A percentile compares a stretch with the other conserved stretches of the same genome.
phyloP scores from a whole-genome alignment of 2,113 vertebrate species.

The Malaclemys terrapin region DNA sequence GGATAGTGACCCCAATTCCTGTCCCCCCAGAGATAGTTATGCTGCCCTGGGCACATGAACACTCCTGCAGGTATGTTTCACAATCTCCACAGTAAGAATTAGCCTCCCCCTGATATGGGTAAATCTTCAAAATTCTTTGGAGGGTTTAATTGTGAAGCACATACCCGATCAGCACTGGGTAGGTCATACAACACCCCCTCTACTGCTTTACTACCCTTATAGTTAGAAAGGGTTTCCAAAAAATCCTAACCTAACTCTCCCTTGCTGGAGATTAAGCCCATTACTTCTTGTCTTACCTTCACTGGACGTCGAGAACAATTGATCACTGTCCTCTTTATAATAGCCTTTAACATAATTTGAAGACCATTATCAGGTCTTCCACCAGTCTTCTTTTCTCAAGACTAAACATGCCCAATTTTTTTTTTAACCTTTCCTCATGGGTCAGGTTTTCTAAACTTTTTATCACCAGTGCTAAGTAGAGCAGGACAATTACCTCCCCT shows the following conservation, averaged over 20 bases:
- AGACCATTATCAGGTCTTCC: neutral
- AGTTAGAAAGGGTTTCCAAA: neutral
- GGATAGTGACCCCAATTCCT: neutral
- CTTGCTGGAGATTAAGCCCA: neutral
- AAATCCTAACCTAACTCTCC: neutral
- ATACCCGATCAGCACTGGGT: neutral
- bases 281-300: neutral
- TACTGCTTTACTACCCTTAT: neutral
- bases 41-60: neutral
- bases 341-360: neutral
- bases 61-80: neutral
- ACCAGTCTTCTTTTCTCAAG: neutral
- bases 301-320: neutral
- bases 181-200: neutral
- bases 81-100: neutral
- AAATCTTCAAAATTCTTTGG: neutral
- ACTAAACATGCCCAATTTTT: neutral
- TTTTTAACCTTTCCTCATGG: neutral
- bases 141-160: neutral
- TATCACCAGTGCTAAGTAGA: neutral
- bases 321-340: neutral
- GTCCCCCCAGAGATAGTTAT: neutral
- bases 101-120: neutral
- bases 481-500: neutral
- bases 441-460: neutral